These are phyloP conservation scores for Eutrigla gurnardus DNA, from an alignment of 2,797 vertebrate species.

Conservation along the genomic window DNA sequence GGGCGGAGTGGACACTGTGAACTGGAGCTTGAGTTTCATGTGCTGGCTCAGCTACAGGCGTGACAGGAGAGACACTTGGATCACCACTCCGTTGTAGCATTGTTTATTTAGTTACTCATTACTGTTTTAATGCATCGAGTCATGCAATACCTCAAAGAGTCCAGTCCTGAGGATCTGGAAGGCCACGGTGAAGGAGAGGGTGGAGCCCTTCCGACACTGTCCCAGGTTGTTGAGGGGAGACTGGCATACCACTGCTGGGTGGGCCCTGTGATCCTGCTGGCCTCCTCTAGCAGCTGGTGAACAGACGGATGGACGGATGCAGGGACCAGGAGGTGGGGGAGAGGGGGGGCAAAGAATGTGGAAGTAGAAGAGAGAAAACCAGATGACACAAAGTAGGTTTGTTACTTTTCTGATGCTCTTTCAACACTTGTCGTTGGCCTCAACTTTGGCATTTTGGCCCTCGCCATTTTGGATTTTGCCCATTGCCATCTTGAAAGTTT, in stretches of 20 bases:
- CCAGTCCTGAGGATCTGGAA: conserved; percentile 90
- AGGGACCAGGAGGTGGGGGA: background rate
- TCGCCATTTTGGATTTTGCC: too few relatives aligned
- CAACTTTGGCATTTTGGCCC: too few relatives aligned
- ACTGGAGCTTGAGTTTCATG: conserved; percentile 93
- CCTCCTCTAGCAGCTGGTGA: conserved; percentile 77
- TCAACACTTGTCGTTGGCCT: background rate
- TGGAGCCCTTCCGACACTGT: conserved; percentile 89
- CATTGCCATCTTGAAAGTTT: too few relatives aligned
- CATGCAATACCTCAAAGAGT: conserved; percentile 87
- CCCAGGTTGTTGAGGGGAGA: conserved; percentile 89
- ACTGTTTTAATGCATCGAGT: background rate
- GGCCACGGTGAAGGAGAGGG: conserved; percentile 87
- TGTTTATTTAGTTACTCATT: background rate
- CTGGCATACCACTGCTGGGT: conserved; percentile 87
- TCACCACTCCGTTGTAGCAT: background rate
- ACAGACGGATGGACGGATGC: background rate
- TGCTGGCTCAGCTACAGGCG: conserved; percentile 87
- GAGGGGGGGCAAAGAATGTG: background rate
- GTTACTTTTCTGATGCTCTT: background rate
- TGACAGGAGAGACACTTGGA: background rate
- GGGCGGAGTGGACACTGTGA: conserved; percentile 84
- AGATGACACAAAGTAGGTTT: background rate
- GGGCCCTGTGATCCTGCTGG: conserved; percentile 76
- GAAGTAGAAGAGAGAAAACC: background rate